Conservation (phyloP, 53 echinoderm and acorn worm genomes). For the Temnopleurus reevesii region DNA sequence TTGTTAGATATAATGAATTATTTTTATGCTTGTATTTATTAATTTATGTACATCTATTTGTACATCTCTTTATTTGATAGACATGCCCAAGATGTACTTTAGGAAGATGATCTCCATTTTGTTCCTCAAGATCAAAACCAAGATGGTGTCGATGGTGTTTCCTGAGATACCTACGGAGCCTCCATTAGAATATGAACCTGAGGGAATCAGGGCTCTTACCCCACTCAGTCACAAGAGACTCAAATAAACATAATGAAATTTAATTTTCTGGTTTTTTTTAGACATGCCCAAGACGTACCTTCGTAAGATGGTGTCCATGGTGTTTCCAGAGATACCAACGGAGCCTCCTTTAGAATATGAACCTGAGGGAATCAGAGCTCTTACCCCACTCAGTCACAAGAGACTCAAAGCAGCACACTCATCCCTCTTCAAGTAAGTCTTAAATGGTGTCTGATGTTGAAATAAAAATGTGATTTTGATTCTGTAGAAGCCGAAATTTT, state of each 20-base stretch:
- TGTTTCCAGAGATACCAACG: conserved; percentile 65
- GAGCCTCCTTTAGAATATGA: conserved; percentile 79
- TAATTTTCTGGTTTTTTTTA: conserved; percentile 26
- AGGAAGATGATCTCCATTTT: too few relatives aligned
- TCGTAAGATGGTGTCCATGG: conserved; percentile 97
- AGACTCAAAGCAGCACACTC: conserved; percentile 91
- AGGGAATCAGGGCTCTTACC: conserved; percentile 72
- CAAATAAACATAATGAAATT: too few relatives aligned
- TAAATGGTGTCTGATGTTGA: too few relatives aligned
- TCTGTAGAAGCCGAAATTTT: too few relatives aligned
- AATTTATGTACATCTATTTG: too few relatives aligned
- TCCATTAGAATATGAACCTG: conserved; percentile 71
- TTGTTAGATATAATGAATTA: too few relatives aligned
- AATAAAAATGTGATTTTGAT: too few relatives aligned
- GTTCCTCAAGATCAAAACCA: too few relatives aligned
- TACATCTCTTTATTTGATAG: conserved; percentile 59
- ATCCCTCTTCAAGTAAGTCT: conserved; percentile 81
- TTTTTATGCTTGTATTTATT: too few relatives aligned
- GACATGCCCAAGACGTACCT: conserved; percentile 84
- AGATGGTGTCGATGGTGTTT: conserved; percentile 98
- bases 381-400: conserved; percentile 80
- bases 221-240: conserved; percentile 86
- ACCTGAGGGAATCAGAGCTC: conserved; percentile 66
- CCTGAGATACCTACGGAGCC: conserved; percentile 65
- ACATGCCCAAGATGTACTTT: conserved; percentile 79